A percentile compares a stretch with the other conserved stretches of the same genome.
Conservation (phyloP, 2,888 invertebrate species). For the Gymnoscelis rufifasciata region DNA sequence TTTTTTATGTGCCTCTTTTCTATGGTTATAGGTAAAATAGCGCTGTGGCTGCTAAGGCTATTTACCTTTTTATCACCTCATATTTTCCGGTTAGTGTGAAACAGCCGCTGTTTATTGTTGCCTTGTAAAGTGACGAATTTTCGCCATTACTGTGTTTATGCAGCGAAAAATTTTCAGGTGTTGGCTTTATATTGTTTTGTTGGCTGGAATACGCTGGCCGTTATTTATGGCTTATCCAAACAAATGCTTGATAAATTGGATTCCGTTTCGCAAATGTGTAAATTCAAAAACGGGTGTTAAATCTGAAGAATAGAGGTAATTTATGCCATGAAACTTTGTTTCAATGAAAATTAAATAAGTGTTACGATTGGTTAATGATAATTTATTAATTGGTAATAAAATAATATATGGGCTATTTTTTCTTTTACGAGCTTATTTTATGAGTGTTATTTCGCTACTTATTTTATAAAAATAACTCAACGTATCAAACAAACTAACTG, state of each 20-base stretch:
- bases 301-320: too few relatives aligned
- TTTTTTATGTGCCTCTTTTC: constrained; percentile 51
- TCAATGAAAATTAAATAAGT: too few relatives aligned
- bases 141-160: constrained; percentile 6
- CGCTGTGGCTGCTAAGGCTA: constrained; percentile 37
- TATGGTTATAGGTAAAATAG: constrained; percentile 47
- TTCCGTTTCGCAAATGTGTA: neutral
- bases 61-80: constrained; percentile 41
- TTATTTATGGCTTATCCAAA: neutral
- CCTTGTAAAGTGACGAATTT: constrained; percentile 24
- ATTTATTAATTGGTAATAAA: too few relatives aligned
- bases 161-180: constrained; percentile 1
- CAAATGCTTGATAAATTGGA: neutral
- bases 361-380: too few relatives aligned
- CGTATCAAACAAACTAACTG: too few relatives aligned
- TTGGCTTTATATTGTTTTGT: neutral
- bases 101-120: constrained; percentile 27
- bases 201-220: neutral
- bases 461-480: too few relatives aligned
- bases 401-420: too few relatives aligned
- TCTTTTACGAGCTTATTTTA: too few relatives aligned
- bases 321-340: too few relatives aligned
- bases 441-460: too few relatives aligned
- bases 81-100: constrained; percentile 29
- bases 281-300: neutral